Evolutionary conservation across 2,888 invertebrate species (phyloP).

Genomic region (Morpho deidamia): DNA sequence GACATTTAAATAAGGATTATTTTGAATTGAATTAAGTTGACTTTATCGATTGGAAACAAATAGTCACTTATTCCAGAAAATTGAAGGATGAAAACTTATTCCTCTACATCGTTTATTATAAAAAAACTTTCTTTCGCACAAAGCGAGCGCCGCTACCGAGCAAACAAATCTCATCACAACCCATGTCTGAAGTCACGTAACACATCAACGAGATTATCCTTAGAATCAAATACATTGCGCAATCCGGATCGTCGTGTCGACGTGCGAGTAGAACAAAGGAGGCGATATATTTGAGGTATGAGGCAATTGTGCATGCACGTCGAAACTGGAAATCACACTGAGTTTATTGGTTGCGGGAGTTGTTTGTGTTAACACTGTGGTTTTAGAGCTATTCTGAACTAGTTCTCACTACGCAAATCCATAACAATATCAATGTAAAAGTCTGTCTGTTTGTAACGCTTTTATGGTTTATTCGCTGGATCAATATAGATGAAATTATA

Average conservation of each 20-base stretch:
- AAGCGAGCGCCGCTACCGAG: not conserved
- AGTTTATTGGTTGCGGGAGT: not conserved
- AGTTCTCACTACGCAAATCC: no score
- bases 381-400: no score
- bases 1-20: no score
- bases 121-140: conserved; percentile 4
- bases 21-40: no score
- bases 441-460: no score
- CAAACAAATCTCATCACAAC: conserved; percentile 7
- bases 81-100: no score
- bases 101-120: no score
- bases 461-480: no score
- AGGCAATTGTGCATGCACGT: not conserved
- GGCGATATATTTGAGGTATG: not conserved
- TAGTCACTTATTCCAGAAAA: no score
- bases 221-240: conserved; percentile 3
- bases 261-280: not conserved
- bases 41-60: no score
- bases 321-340: not conserved
- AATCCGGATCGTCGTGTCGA: conserved; percentile 1
- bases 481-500: no score
- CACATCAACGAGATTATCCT: conserved; percentile 4
- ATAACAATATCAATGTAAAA: no score
- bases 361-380: not conserved
- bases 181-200: conserved; percentile 9